Percentiles rank a stretch among this genome's conserved stretches.
Evolutionary conservation across 2,797 vertebrate species (phyloP).

Genomic region (Otolemur crassicaudatus): DNA sequence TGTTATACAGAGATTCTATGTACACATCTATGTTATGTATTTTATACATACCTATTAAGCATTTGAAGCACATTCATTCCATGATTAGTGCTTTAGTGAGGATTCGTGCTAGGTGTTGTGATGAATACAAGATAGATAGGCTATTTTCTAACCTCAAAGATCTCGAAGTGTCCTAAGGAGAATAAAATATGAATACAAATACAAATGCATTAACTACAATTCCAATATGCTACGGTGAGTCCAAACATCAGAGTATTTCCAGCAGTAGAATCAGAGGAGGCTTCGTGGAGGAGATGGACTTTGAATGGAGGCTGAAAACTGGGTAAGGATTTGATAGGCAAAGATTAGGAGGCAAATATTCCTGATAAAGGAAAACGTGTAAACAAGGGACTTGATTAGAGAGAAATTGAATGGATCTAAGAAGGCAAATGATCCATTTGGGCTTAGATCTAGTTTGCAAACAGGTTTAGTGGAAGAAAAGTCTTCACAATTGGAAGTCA

Average conservation of each 20-base stretch:
- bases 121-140: background rate
- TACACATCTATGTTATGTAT: background rate
- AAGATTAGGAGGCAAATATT: background rate
- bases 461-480: slow-evolving; percentile 41
- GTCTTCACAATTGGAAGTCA: slow-evolving; percentile 30
- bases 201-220: background rate
- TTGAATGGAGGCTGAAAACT: background rate
- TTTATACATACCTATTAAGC: background rate
- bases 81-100: background rate
- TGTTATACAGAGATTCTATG: background rate
- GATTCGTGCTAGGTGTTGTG: background rate
- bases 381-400: slow-evolving; percentile 28
- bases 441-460: background rate
- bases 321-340: background rate
- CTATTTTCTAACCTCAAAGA: slow-evolving; percentile 6
- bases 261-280: background rate
- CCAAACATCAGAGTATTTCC: background rate
- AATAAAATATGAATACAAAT: slow-evolving; percentile 40
- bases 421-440: background rate
- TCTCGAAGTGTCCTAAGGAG: background rate
- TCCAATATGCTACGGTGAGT: background rate
- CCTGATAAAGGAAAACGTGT: background rate
- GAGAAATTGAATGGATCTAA: background rate
- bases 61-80: background rate
- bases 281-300: background rate